phyloP scores from a whole-genome alignment of 2,797 vertebrate genomes.

The Chromobotia macracanthus region DNA sequence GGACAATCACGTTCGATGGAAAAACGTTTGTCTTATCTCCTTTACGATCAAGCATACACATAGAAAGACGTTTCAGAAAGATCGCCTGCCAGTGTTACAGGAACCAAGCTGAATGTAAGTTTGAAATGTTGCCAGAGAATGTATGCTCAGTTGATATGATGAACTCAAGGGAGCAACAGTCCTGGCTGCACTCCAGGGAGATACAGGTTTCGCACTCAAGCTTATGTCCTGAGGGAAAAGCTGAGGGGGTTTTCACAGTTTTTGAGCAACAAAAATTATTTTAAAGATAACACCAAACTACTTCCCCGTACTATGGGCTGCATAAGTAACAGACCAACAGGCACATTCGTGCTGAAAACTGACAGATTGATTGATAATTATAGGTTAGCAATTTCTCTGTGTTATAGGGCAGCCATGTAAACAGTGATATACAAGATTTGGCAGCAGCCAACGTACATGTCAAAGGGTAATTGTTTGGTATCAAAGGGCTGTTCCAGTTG shows the following conservation, averaged over 20 bases:
- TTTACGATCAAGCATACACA: conserved; percentile 22
- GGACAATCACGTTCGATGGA: background rate
- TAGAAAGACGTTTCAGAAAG: conserved; percentile 50
- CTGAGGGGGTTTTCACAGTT: background rate
- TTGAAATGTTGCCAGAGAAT: conserved; percentile 74
- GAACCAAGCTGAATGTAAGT: conserved; percentile 64
- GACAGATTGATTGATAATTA: background rate
- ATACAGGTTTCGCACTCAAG: conserved; percentile 23
- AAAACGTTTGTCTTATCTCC: background rate
- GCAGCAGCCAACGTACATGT: background rate
- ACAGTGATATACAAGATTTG: conserved; percentile 14
- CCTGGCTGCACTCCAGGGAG: conserved; percentile 63
- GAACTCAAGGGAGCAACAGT: conserved; percentile 62
- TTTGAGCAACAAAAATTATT: background rate
- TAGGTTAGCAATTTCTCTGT: background rate
- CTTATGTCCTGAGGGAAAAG: conserved; percentile 13
- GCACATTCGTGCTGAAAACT: background rate
- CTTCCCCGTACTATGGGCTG: conserved; percentile 6
- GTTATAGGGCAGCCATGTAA: background rate
- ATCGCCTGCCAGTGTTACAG: conserved; percentile 47
- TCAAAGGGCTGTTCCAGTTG: conserved; percentile 9
- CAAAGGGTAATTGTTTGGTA: background rate
- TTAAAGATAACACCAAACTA: conserved; percentile 8
- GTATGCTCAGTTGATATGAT: conserved; percentile 67
- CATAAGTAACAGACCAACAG: background rate